These are phyloP conservation scores for Bellardia bayeri DNA, from an alignment of 2,888 invertebrate species.

Conservation along the genomic window DNA sequence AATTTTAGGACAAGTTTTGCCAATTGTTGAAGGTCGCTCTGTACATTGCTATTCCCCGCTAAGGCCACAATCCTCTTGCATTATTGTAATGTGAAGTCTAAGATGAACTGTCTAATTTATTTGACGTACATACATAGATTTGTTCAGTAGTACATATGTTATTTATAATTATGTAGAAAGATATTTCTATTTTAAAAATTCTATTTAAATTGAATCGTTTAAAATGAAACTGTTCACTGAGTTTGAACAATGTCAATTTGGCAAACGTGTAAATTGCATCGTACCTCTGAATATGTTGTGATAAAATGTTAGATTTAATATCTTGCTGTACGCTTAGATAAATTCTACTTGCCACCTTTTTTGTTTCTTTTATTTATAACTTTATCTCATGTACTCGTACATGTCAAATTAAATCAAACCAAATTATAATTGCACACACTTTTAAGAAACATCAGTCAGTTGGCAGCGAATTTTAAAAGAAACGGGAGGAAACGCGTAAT, in stretches of 20 bases:
- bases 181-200: background rate
- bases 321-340: background rate
- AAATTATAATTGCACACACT: conserved; percentile 27
- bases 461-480: background rate
- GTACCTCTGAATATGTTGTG: background rate
- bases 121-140: no score
- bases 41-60: no score
- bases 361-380: conserved; percentile 11
- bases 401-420: background rate
- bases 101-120: no score
- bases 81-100: no score
- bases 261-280: background rate
- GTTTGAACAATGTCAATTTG: background rate
- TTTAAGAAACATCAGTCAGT: background rate
- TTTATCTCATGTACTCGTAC: background rate
- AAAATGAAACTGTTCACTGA: background rate
- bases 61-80: no score
- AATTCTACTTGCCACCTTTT: background rate
- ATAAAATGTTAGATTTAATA: background rate
- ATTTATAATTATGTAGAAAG: no score
- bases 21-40: no score
- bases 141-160: no score
- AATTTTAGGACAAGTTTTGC: no score
- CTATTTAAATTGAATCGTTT: background rate
- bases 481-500: conserved; percentile 39